Conservation (phyloP, 2,113 vertebrate species). For the Antidorcas marsupialis region DNA sequence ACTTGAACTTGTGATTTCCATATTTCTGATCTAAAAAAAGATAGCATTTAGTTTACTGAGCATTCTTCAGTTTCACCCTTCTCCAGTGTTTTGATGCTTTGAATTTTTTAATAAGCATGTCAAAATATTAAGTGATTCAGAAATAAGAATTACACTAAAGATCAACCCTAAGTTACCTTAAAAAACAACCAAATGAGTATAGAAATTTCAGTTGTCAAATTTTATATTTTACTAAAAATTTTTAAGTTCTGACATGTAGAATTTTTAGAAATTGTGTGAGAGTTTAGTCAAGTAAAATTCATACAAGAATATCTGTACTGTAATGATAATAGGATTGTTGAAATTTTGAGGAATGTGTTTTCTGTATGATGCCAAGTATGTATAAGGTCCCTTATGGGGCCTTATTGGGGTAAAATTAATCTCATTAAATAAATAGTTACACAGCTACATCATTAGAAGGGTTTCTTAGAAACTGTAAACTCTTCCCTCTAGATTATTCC, state of each 20-base stretch:
- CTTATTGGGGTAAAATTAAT: not conserved
- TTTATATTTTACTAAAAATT: slow-evolving; percentile 18
- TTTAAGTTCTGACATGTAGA: not conserved
- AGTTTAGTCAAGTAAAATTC: not conserved
- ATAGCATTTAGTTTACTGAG: not conserved
- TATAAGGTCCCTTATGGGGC: not conserved
- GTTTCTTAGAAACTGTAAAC: not conserved
- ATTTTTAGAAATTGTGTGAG: slow-evolving; percentile 26
- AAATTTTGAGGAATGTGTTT: slow-evolving; percentile 10
- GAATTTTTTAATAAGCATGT: not conserved
- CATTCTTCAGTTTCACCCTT: not conserved
- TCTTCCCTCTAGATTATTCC: not conserved
- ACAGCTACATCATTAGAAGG: not conserved
- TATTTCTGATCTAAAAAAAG: not conserved
- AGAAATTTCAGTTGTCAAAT: not conserved
- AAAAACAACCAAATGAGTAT: not conserved
- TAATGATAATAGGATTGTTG: not conserved
- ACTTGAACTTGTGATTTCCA: not conserved
- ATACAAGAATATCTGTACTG: not conserved
- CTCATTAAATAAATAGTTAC: not conserved
- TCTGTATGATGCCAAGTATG: not conserved
- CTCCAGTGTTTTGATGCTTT: not conserved
- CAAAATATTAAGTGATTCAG: not conserved
- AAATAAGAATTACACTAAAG: not conserved
- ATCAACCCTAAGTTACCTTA: not conserved